Percentiles rank a stretch among this genome's conserved stretches.
Conservation (phyloP, 2,113 vertebrate genomes). For the Hydrolagus affinis region DNA sequence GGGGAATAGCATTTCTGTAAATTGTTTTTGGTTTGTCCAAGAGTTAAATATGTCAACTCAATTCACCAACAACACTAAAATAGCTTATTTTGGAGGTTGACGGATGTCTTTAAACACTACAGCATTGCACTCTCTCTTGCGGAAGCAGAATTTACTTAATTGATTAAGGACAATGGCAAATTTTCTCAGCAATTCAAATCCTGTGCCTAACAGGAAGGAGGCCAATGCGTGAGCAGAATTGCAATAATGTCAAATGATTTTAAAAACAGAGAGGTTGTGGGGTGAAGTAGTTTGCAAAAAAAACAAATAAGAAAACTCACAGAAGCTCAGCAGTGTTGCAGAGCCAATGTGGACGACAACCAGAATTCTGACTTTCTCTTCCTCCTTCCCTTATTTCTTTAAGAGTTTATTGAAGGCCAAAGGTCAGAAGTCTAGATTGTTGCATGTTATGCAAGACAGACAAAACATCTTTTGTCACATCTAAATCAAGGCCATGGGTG, state of each 20-base stretch:
- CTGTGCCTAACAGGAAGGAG: slow-evolving; percentile 1
- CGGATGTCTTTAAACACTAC: no score
- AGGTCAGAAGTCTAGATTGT: neutral
- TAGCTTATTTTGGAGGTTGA: no score
- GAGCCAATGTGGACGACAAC: neutral
- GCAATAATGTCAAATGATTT: neutral
- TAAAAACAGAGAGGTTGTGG: neutral
- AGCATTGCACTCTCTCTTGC: no score
- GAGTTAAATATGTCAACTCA: no score
- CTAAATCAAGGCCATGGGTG: no score
- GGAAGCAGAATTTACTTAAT: neutral
- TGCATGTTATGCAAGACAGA: neutral
- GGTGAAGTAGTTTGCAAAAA: neutral
- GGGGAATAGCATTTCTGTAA: no score
- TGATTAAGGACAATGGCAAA: neutral
- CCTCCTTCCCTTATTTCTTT: neutral
- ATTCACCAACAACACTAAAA: no score
- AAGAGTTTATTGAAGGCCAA: neutral
- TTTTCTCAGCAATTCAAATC: neutral
- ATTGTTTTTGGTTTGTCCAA: no score
- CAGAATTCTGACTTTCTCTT: neutral
- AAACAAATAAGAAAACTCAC: neutral
- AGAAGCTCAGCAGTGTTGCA: neutral
- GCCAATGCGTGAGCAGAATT: neutral
- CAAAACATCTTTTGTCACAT: no score